Base-by-base conservation (phyloP, 2,113 vertebrate genomes). In the Thunnus thynnus region DNA sequence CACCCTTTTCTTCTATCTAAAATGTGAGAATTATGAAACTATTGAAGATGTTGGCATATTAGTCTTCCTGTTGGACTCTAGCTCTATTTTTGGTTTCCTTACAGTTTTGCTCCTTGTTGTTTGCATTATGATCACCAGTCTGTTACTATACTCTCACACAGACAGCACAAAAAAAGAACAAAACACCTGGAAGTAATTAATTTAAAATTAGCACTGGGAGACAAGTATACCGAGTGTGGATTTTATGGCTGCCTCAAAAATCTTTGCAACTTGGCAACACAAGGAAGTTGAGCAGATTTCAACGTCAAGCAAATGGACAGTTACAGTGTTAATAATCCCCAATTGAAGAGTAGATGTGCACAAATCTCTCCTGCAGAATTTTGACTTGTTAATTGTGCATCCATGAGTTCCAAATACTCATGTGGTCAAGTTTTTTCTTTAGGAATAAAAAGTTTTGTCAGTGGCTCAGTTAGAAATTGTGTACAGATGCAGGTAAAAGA, bases 101-200 rank as follows among this genome's bases (percentile, higher is more conserved):
- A 18, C 14, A 41, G 46, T 67, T 54, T 16, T 13, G 47, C 46
- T 56, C 17, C n/a, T 36, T 11, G 2, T 36, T 2, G 0, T 60
- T 61, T 4, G 51, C 16, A 66, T 48, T 17, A 14, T 62, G 58
- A 77, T 47, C 41, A 30, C 55, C 22, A 81, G 76, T 65, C 65
- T 46, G 22, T 71, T 55, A 44, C n/a, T 41, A 14, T 44, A n/a
- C 1, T 12, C 46, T 73, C 44, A 47, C 16, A 68, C 63, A 64
- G 56, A 72, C 25, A 36, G 14, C 22, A 22, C 22, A 22, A 22
- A 22, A 22, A 22, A 22, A 22, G 22, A 22, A 41, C 51, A 75
- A 46, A 62, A 77, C 51, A 61, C 47, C 58, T 71, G 50, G 47
- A 74, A n/a, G 61, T 44, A 8, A 72, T 80, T 80, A 52, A 72